Conservation (phyloP, 2,888 invertebrate species). For the Blastobasis adustella region DNA sequence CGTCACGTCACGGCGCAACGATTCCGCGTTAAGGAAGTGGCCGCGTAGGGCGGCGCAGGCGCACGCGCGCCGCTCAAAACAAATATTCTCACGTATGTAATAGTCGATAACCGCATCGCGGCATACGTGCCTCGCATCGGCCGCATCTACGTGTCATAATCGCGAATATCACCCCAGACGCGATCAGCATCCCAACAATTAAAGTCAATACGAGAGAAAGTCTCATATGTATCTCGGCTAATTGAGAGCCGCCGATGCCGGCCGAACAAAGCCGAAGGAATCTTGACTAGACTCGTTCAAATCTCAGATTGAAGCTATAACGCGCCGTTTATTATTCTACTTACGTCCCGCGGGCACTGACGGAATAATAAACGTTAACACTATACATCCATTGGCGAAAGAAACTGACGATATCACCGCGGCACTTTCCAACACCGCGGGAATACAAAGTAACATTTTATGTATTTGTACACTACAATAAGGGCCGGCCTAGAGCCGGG, state of each 20-base stretch:
- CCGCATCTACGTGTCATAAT: conserved; percentile 37
- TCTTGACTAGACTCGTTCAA: conserved; percentile 34
- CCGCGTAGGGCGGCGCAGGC: conserved; percentile 22
- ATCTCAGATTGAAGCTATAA: conserved; percentile 39
- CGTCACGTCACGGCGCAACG: conserved; percentile 34
- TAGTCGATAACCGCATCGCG: conserved; percentile 41
- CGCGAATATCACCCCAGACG: conserved; percentile 16
- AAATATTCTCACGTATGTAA: conserved; percentile 64
- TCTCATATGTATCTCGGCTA: too few species aligned
- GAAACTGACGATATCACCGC: conserved; percentile 57
- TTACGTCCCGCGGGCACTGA: conserved; percentile 43
- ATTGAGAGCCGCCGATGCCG: too few species aligned
- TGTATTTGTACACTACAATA: conserved; percentile 6
- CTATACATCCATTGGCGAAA: conserved; percentile 51
- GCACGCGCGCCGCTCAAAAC: conserved; percentile 39
- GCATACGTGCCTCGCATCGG: conserved; percentile 48
- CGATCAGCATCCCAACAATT: conserved; percentile 4
- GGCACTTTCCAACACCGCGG: conserved; percentile 40
- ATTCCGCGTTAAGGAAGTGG: conserved; percentile 39
- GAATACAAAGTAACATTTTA: conserved; percentile 45
- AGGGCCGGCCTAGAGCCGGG: conserved; percentile 2
- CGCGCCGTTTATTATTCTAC: conserved; percentile 47
- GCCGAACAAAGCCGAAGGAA: not conserved
- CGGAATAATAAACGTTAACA: conserved; percentile 62
- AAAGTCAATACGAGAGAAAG: not conserved